These are phyloP conservation scores for Melanotaenia trifasciata DNA, from an alignment of 2,797 vertebrate genomes.

Conservation along the genomic window DNA sequence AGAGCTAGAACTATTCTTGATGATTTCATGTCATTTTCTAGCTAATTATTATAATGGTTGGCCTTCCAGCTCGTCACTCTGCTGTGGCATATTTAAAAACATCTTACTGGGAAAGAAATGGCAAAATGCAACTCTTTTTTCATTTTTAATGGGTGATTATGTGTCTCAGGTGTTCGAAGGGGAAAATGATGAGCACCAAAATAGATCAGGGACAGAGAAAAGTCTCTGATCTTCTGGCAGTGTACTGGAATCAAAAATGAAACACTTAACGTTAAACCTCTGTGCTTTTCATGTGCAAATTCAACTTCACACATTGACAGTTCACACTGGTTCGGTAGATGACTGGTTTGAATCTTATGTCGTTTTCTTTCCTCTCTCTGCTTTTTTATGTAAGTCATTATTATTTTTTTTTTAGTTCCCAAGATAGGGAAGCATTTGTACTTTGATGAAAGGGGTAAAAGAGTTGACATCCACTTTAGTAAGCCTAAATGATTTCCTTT, in stretches of 20 bases:
- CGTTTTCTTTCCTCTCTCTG: conserved; percentile 8
- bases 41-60: conserved; percentile 56
- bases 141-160: conserved; percentile 78
- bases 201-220: conserved; percentile 78
- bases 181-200: conserved; percentile 79
- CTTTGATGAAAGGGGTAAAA: conserved; percentile 67
- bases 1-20: conserved; percentile 28
- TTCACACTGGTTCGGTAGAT: conserved; percentile 61
- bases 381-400: conserved; percentile 69
- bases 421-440: conserved; percentile 58
- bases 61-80: conserved; percentile 58
- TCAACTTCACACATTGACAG: conserved; percentile 79
- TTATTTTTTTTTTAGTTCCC: conserved; percentile 66
- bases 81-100: conserved; percentile 63
- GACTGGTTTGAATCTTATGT: conserved; percentile 67
- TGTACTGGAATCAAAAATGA: conserved; percentile 76
- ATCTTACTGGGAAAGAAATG: conserved; percentile 46
- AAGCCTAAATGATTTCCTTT: conserved; percentile 75
- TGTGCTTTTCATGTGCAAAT: conserved; percentile 82
- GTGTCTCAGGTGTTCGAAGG: conserved; percentile 74
- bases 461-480: conserved; percentile 78
- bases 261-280: conserved; percentile 77
- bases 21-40: conserved; percentile 43
- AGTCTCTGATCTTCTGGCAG: conserved; percentile 78
- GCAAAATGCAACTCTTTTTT: conserved; percentile 55